These are phyloP conservation scores for Onychostoma macrolepis DNA, from an alignment of 2,113 vertebrate genomes.

Conservation along the genomic window DNA sequence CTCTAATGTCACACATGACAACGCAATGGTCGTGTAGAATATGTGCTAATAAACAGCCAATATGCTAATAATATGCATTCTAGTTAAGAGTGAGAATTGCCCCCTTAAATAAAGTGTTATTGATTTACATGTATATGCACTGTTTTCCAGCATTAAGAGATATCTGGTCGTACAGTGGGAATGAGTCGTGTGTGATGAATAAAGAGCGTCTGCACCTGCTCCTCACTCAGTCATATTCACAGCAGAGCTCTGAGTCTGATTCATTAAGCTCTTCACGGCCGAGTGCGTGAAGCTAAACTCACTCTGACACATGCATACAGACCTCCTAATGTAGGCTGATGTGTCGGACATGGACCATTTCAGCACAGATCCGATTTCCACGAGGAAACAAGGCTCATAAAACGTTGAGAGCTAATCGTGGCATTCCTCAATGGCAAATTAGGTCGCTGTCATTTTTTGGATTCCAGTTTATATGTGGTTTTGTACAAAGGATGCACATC, in stretches of 20 bases:
- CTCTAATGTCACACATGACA: no score
- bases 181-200: background rate
- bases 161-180: no score
- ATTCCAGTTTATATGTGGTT: background rate
- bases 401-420: constrained; percentile 12
- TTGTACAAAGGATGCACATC: background rate
- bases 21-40: no score
- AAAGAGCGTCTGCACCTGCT: background rate
- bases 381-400: constrained; percentile 28
- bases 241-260: background rate
- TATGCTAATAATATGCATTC: no score
- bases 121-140: no score
- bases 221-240: background rate
- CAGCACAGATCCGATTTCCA: background rate
- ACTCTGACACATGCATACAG: constrained; percentile 13
- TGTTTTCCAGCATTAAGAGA: no score
- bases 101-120: no score
- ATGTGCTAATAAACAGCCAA: no score
- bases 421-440: constrained; percentile 33
- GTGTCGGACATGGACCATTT: constrained; percentile 22
- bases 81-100: no score
- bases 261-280: constrained; percentile 9
- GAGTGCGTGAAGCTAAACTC: background rate
- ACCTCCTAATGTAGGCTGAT: constrained; percentile 27
- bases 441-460: background rate